Evolutionary conservation across 2,888 invertebrate species (phyloP), one percentile per base, ranked within the genome.

Genomic region (Neuroscelio doddi): DNA sequence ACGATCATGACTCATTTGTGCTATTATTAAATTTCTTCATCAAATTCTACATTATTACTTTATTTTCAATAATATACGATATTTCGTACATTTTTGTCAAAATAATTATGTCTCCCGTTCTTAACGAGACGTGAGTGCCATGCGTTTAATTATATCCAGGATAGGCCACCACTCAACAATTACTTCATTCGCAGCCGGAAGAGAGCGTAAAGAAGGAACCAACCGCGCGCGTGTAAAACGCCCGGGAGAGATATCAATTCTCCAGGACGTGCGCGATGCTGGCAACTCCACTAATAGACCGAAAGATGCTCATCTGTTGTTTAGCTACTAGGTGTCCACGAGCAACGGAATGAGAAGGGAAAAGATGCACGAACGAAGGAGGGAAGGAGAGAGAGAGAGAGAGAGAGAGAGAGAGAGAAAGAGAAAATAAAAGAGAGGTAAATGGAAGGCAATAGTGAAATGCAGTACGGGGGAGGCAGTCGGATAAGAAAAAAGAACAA

Each of bases 201-300:
- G 56, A 49, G 59, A 29, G 34, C 38, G 27, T 16, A 65, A 64
- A 58, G 70, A 49, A 56, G 50, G 55, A 61, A 66, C 66, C 69
- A 69, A 71, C 65, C 64, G 57, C 64, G 66, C 53, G 64, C 44
- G 62, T 55, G 68, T 53, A 62, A 65, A 59, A 56, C 61, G 58
- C 65, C 66, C 55, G 70, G 42, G 72, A 75, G 72, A 77, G 80
- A 81, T 80, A 80, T 82, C 81, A 81, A 81, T 81, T 80, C 76
- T 74, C 73, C 66, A 65, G 58, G 72, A 69, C 72, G 68, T 66
- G 69, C 72, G 64, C 65, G 71, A 63, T 61, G 61, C 69, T 77
- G 80, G 76, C 77, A 76, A 74, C 71, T 80, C 80, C 80, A 77
- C 80, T 83, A 82, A 83, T 83, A 83, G 81, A 82, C 79, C 77